These are phyloP conservation scores for Rhopalosiphum padi DNA, from an alignment of 1,140 invertebrate species.

Conservation along the genomic window DNA sequence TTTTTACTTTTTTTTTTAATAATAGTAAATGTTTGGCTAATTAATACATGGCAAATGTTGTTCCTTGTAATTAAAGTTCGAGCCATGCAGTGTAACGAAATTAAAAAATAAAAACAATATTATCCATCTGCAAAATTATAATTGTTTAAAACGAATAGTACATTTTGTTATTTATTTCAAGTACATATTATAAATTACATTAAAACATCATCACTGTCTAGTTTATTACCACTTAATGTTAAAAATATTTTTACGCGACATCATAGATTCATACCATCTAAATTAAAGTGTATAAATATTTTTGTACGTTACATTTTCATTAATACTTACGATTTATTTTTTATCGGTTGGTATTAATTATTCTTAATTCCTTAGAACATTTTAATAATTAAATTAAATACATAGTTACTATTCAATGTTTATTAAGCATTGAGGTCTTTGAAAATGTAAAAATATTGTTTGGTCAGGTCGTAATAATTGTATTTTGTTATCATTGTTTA, in stretches of 20 bases:
- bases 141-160: not conserved
- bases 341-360: not conserved
- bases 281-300: not conserved
- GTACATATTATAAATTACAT: not conserved
- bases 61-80: not conserved
- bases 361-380: not conserved
- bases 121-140: not conserved
- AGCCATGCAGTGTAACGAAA: not conserved
- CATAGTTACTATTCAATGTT: not conserved
- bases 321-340: not conserved
- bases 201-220: not conserved
- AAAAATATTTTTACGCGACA: not conserved
- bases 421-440: not conserved
- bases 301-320: not conserved
- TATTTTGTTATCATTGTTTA: not conserved
- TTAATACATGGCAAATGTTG: not conserved
- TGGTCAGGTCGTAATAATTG: not conserved
- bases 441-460: not conserved
- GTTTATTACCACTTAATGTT: not conserved
- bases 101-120: not conserved
- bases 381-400: not conserved
- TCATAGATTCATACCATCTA: not conserved
- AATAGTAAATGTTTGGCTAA: not conserved
- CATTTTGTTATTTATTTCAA: not conserved
- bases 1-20: constrained; percentile 7